These are phyloP conservation scores for Ptilonorhynchus violaceus DNA, from an alignment of 2,113 vertebrate species.

Conservation along the genomic window DNA sequence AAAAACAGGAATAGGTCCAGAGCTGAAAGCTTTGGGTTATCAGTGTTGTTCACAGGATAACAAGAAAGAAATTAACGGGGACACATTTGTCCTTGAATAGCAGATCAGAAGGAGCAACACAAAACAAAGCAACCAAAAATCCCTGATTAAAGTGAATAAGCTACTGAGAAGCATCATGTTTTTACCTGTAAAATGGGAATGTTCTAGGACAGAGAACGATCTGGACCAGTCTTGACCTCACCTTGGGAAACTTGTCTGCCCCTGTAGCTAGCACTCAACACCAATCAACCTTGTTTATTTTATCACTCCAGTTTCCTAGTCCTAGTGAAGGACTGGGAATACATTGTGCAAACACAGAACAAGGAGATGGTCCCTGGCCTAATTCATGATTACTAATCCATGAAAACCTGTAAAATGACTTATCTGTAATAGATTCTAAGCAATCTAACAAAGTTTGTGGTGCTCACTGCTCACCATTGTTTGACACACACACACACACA, in stretches of 20 bases:
- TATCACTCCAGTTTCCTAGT: neutral
- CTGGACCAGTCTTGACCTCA: neutral
- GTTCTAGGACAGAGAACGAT: neutral
- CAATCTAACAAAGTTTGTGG: neutral
- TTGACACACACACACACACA: neutral
- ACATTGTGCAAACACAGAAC: neutral
- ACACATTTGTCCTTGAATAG: neutral
- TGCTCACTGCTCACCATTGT: neutral
- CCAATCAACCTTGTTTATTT: neutral
- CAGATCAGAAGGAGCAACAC: neutral
- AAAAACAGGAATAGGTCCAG: neutral
- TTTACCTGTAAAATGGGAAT: neutral
- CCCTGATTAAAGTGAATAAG: neutral
- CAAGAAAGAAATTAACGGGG: neutral
- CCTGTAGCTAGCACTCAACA: neutral
- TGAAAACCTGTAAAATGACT: neutral
- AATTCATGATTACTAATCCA: neutral
- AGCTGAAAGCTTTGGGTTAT: neutral
- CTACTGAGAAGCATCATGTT: neutral
- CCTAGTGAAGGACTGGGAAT: neutral
- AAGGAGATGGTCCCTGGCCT: neutral
- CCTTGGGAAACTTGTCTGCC: neutral
- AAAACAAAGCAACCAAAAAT: neutral
- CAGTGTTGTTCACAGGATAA: neutral
- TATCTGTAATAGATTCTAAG: neutral